phyloP scores from a whole-genome alignment of 23 tunicate species.

The Halocynthia aurantium region DNA sequence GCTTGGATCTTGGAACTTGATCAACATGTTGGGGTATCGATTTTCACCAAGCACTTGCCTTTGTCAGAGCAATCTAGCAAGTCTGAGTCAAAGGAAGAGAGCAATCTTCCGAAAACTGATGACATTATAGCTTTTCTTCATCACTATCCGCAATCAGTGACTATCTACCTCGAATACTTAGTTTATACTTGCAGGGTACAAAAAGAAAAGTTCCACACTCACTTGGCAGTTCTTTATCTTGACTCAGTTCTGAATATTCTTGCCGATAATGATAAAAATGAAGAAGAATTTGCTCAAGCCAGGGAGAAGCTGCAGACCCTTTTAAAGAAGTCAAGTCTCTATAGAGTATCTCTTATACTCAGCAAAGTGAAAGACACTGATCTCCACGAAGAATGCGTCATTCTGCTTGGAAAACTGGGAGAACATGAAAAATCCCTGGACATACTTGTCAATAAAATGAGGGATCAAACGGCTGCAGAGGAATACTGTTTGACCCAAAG shows the following conservation, averaged over 20 bases:
- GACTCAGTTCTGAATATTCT: constrained; percentile 39
- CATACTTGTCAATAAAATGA: constrained; percentile 47
- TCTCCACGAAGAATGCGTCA: constrained; percentile 69
- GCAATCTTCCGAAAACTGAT: constrained; percentile 21
- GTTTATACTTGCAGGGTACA: constrained; percentile 44
- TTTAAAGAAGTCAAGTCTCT: constrained; percentile 50
- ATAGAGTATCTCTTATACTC: constrained; percentile 51
- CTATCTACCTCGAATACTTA: constrained; percentile 51
- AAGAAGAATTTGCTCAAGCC: constrained; percentile 4
- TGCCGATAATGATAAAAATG: constrained; percentile 6
- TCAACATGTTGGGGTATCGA: constrained; percentile 49
- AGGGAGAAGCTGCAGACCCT: constrained; percentile 41
- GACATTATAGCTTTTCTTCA: constrained; percentile 67
- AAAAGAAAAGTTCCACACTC: constrained; percentile 89
- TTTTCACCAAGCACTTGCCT: constrained; percentile 27
- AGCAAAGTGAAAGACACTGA: constrained; percentile 53
- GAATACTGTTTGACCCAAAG: constrained; percentile 58
- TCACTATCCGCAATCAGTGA: constrained; percentile 44
- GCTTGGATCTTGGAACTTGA: constrained; percentile 70
- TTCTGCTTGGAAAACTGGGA: constrained; percentile 64
- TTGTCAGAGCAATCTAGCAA: background rate
- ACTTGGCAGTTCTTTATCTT: constrained; percentile 60
- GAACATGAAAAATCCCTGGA: constrained; percentile 76
- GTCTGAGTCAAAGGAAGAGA: background rate
- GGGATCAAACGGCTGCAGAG: constrained; percentile 65